Evolutionary conservation across 2,888 invertebrate genomes (phyloP).

Genomic region (Adela reaumurella): DNA sequence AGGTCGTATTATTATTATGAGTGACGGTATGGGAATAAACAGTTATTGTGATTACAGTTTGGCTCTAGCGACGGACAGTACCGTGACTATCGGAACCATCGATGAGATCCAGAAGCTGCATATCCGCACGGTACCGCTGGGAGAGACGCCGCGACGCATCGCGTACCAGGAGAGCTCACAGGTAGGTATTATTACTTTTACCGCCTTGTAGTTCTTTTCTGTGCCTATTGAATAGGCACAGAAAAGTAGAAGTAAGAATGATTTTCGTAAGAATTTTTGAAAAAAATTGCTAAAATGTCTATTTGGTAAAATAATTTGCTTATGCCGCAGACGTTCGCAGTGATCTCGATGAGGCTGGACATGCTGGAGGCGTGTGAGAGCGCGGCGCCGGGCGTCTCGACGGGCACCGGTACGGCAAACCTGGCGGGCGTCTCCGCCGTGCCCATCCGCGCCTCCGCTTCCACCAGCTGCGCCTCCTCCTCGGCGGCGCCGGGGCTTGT

Average conservation of each 20-base stretch:
- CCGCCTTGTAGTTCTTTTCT: no score
- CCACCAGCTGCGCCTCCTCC: conserved; percentile 20
- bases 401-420: conserved; percentile 31
- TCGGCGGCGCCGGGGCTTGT: conserved; percentile 46
- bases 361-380: conserved; percentile 71
- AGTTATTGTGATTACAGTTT: no score
- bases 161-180: conserved; percentile 92
- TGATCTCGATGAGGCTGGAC: conserved; percentile 87
- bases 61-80: conserved; percentile 84
- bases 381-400: conserved; percentile 13
- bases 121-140: conserved; percentile 91
- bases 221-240: no score
- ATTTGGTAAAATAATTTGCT: no score
- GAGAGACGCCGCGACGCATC: conserved; percentile 91
- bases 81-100: conserved; percentile 92
- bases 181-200: no score
- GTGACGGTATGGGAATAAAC: no score
- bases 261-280: no score
- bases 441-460: conserved; percentile 20
- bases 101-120: conserved; percentile 98
- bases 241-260: no score
- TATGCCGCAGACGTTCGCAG: conserved; percentile 90
- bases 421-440: conserved; percentile 32
- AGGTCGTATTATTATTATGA: no score
- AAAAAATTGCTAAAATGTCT: no score